These are phyloP conservation scores for Telenomus remus DNA, from an alignment of 1,140 invertebrate genomes.

Conservation along the genomic window DNA sequence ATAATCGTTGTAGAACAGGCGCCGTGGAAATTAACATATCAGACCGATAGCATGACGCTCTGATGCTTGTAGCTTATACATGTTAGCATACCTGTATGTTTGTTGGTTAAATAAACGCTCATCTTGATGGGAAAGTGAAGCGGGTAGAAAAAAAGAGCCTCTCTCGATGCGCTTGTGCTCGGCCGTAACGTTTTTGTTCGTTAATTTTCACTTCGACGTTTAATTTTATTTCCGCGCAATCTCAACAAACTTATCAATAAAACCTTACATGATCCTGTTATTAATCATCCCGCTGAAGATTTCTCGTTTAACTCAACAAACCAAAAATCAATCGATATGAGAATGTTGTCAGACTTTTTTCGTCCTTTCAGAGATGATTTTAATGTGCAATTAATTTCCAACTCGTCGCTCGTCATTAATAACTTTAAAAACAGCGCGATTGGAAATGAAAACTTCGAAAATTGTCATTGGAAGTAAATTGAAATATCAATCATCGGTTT, in stretches of 20 bases:
- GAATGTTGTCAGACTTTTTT: no score
- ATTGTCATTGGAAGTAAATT: slow-evolving; percentile 24
- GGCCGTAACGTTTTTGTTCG: slow-evolving; percentile 6
- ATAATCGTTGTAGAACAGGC: slow-evolving; percentile 62
- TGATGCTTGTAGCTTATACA: slow-evolving; percentile 56
- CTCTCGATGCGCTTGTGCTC: background rate
- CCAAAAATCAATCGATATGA: no score
- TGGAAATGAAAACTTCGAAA: slow-evolving; percentile 38
- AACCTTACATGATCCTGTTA: slow-evolving; percentile 47
- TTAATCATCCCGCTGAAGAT: slow-evolving; percentile 48
- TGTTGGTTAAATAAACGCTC: slow-evolving; percentile 51
- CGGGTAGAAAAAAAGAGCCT: slow-evolving; percentile 12
- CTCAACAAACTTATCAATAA: slow-evolving; percentile 46
- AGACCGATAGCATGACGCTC: slow-evolving; percentile 65
- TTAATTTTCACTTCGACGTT: slow-evolving; percentile 15
- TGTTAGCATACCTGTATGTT: slow-evolving; percentile 57
- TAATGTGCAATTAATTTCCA: slow-evolving; percentile 34
- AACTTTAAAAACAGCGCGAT: slow-evolving; percentile 31
- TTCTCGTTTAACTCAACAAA: slow-evolving; percentile 3
- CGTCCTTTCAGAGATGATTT: background rate
- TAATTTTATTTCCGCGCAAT: slow-evolving; percentile 15
- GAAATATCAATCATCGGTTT: slow-evolving; percentile 28
- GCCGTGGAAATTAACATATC: slow-evolving; percentile 72
- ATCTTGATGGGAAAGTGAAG: slow-evolving; percentile 36
- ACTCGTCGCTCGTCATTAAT: slow-evolving; percentile 32